Evolutionary conservation across 2,888 invertebrate genomes (phyloP).

Genomic region (Alviniconcha strummeri): DNA sequence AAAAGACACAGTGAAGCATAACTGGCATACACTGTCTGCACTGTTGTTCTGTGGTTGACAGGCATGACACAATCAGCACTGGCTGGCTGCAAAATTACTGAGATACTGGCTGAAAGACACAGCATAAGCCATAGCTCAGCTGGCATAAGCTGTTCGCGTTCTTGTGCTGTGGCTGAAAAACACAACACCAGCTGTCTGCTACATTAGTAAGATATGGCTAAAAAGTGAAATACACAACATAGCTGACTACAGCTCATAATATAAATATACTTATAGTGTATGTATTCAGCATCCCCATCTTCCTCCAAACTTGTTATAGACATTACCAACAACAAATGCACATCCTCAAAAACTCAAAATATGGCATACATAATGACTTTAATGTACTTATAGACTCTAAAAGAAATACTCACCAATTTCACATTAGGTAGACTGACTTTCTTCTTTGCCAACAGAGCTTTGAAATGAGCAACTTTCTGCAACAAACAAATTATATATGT

Average conservation of each 20-base stretch:
- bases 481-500: constrained; percentile 26
- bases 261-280: not conserved
- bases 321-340: too few species aligned
- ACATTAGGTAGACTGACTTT: constrained; percentile 38
- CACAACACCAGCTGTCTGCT: not conserved
- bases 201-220: too few species aligned
- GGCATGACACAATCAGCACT: not conserved
- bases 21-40: too few species aligned
- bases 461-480: constrained; percentile 60
- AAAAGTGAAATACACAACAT: too few species aligned
- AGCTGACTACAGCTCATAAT: too few species aligned
- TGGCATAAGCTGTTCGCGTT: too few species aligned
- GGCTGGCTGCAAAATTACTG: not conserved
- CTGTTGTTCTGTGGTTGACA: not conserved
- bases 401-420: constrained; percentile 46
- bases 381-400: too few species aligned
- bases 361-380: too few species aligned
- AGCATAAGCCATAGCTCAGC: not conserved
- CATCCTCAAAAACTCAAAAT: too few species aligned
- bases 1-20: not conserved
- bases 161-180: too few species aligned
- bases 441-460: constrained; percentile 51
- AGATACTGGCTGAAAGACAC: not conserved
- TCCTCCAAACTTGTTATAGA: too few species aligned
- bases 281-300: not conserved